Evolutionary conservation across 1,140 invertebrate species (phyloP).

Genomic region (Zaprionus camerounensis): DNA sequence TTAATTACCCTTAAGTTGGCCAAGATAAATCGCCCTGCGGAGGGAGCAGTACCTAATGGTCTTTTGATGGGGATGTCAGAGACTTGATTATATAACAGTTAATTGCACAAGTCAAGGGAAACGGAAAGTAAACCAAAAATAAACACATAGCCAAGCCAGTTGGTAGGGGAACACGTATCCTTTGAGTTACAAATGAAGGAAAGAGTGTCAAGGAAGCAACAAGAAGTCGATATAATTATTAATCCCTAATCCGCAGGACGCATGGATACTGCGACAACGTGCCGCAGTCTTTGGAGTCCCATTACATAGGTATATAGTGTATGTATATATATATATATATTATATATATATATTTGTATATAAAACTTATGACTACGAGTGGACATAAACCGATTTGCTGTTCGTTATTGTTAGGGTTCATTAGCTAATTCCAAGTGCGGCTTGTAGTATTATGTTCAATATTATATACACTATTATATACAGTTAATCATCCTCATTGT

Average conservation of each 20-base stretch:
- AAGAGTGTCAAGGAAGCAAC: not conserved
- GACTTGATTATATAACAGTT: conserved; percentile 23
- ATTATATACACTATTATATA: conserved; percentile 76
- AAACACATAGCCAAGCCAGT: not conserved
- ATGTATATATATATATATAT: conserved; percentile 32
- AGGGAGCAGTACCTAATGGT: conserved; percentile 21
- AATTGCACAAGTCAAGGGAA: conserved; percentile 5
- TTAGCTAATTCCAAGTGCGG: conserved; percentile 62
- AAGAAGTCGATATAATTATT: not conserved
- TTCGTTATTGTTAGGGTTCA: conserved; percentile 51
- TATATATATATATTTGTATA: conserved; percentile 50
- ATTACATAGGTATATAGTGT: conserved; percentile 35
- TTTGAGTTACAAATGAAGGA: too few relatives aligned
- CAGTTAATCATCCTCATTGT: conserved; percentile 7
- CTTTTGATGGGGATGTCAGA: conserved; percentile 16
- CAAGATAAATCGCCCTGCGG: conserved; percentile 62
- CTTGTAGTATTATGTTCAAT: conserved; percentile 56
- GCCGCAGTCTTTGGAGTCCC: conserved; percentile 17
- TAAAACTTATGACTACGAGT: conserved; percentile 74
- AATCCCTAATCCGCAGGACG: conserved; percentile 23
- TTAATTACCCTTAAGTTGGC: conserved; percentile 75
- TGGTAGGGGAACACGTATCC: not conserved
- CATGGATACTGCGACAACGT: conserved; percentile 18
- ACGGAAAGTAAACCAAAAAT: not conserved
- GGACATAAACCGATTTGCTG: conserved; percentile 80